Evolutionary conservation across 2,113 vertebrate genomes (phyloP).

Genomic region (Alligator mississippiensis): DNA sequence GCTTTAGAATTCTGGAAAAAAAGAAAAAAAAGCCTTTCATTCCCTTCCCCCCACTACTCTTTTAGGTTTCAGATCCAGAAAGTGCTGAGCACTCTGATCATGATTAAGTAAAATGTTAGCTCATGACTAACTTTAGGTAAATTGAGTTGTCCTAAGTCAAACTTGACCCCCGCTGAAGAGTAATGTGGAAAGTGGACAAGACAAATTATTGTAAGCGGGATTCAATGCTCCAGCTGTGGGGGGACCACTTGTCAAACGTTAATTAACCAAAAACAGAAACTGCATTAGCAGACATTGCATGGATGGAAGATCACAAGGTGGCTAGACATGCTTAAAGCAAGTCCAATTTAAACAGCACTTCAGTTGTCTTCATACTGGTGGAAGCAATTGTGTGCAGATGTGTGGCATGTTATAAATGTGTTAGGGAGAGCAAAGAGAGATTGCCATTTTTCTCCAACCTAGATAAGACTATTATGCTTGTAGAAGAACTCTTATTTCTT

Average conservation of each 20-base stretch:
- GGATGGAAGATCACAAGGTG: neutral
- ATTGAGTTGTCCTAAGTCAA: neutral
- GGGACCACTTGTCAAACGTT: neutral
- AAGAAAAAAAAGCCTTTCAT: neutral
- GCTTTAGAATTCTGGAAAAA: neutral
- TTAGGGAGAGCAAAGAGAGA: neutral
- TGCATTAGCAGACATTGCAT: neutral
- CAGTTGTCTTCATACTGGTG: neutral
- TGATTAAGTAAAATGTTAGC: neutral
- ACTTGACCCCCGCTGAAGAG: neutral
- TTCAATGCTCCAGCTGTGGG: neutral
- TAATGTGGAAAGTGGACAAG: rapidly evolving
- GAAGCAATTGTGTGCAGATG: neutral
- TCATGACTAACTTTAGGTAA: neutral
- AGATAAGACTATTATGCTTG: neutral
- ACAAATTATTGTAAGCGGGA: neutral
- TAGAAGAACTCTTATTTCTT: neutral
- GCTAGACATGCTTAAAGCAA: neutral
- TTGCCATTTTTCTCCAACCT: neutral
- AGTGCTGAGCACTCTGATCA: neutral
- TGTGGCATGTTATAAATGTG: neutral
- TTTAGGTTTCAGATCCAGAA: neutral
- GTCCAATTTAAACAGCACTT: neutral
- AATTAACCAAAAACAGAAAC: neutral
- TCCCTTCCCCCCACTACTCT: rapidly evolving